Evolutionary conservation across 2,113 vertebrate genomes (phyloP).

Genomic region (Origma solitaria): DNA sequence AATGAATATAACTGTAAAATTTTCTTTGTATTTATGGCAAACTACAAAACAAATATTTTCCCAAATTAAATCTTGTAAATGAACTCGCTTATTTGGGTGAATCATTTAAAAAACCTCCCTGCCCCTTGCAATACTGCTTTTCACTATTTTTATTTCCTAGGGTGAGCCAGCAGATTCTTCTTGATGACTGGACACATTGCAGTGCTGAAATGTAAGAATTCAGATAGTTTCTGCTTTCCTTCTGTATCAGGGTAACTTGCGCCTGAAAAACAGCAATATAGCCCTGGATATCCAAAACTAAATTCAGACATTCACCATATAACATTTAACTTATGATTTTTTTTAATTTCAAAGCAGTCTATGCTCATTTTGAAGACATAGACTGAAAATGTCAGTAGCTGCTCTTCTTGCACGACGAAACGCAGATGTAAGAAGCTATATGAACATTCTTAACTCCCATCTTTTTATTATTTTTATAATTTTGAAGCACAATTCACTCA

Average conservation of each 20-base stretch:
- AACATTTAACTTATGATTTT: neutral
- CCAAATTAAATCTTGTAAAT: neutral
- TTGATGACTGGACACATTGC: neutral
- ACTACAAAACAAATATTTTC: neutral
- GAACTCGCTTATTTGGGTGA: neutral
- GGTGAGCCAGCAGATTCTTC: neutral
- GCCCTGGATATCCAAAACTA: neutral
- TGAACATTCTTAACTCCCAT: neutral
- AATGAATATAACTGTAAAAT: neutral
- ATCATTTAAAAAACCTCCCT: neutral
- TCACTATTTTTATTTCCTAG: neutral
- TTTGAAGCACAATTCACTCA: neutral
- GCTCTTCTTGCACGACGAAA: neutral
- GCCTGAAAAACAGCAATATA: neutral
- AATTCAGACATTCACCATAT: neutral
- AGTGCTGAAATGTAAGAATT: neutral
- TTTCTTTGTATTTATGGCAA: neutral
- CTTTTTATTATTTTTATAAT: neutral
- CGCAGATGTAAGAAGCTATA: neutral
- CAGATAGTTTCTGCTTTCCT: neutral
- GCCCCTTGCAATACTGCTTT: neutral
- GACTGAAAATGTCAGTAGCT: neutral
- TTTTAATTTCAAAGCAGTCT: neutral
- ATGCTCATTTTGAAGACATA: neutral
- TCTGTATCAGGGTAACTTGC: neutral